Percentiles rank a stretch among this genome's conserved stretches.
Conservation (phyloP, 2,888 invertebrate species). For the Neoascia interrupta region DNA sequence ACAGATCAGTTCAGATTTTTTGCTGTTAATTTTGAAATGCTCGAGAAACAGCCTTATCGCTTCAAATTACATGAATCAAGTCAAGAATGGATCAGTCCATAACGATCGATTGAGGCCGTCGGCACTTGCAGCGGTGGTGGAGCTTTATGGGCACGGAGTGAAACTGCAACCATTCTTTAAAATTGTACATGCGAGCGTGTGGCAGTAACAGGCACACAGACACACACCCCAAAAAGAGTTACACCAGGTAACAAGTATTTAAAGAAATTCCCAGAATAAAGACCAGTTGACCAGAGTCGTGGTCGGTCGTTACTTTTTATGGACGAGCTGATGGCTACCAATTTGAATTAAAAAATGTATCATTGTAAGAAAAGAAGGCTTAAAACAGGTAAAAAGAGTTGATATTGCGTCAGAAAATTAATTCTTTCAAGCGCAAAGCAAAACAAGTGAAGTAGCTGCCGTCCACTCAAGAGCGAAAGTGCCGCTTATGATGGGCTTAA, state of each 20-base stretch:
- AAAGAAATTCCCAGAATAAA: too few relatives aligned
- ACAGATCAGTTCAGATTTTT: slow-evolving; percentile 1
- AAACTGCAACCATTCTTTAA: neutral
- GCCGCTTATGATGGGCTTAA: too few relatives aligned
- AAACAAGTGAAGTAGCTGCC: too few relatives aligned
- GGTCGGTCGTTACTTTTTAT: slow-evolving; percentile 11
- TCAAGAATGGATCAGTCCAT: slow-evolving; percentile 22
- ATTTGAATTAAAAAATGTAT: neutral
- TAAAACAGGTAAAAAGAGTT: neutral
- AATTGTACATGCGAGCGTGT: neutral
- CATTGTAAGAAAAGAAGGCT: neutral
- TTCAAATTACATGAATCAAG: slow-evolving; percentile 35
- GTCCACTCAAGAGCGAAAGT: too few relatives aligned
- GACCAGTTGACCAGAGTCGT: too few relatives aligned
- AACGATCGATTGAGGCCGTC: slow-evolving; percentile 20
- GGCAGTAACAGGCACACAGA: too few relatives aligned
- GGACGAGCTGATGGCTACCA: neutral
- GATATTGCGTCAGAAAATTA: slow-evolving; percentile 6
- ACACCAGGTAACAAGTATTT: too few relatives aligned
- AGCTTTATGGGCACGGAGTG: slow-evolving; percentile 16
- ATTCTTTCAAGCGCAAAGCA: too few relatives aligned
- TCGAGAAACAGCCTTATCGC: neutral
- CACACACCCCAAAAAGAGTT: too few relatives aligned
- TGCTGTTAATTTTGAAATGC: neutral
- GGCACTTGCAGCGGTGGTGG: neutral